Conservation (phyloP, 1,140 invertebrate genomes). For the Heliothis subflexa region DNA sequence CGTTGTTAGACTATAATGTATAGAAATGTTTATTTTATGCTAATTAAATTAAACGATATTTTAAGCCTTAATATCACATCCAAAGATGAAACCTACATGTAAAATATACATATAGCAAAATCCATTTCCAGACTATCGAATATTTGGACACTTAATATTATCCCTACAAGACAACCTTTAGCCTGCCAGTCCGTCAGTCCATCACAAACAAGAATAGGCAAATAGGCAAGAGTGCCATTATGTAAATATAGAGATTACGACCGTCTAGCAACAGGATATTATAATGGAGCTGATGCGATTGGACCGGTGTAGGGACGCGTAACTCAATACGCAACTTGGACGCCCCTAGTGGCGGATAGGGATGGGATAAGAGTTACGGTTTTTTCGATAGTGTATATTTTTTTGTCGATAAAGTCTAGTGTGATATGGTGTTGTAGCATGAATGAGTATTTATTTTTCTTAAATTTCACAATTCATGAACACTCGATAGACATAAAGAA, state of each 20-base stretch:
- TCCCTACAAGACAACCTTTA: not conserved
- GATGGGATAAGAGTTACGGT: constrained; percentile 35
- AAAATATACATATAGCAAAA: no score
- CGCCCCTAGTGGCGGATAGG: constrained; percentile 60
- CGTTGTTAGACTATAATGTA: no score
- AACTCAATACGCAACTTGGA: constrained; percentile 82
- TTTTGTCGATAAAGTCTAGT: not conserved
- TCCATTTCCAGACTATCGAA: no score
- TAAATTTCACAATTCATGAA: not conserved
- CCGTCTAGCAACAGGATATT: constrained; percentile 67
- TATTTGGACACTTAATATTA: not conserved
- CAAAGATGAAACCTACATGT: no score
- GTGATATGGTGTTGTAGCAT: not conserved
- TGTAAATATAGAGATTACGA: constrained; percentile 76
- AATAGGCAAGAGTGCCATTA: constrained; percentile 64
- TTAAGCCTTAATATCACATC: no score
- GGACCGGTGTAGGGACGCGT: constrained; percentile 69
- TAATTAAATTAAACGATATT: no score
- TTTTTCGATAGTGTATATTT: constrained; percentile 10
- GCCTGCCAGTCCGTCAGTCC: not conserved
- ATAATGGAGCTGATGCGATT: constrained; percentile 74
- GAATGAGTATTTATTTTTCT: not conserved
- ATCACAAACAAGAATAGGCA: constrained; percentile 32
- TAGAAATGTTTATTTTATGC: no score
- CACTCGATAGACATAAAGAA: not conserved